Evolutionary conservation across 2,113 vertebrate species (phyloP).

Genomic region (Tyrannus savana): DNA sequence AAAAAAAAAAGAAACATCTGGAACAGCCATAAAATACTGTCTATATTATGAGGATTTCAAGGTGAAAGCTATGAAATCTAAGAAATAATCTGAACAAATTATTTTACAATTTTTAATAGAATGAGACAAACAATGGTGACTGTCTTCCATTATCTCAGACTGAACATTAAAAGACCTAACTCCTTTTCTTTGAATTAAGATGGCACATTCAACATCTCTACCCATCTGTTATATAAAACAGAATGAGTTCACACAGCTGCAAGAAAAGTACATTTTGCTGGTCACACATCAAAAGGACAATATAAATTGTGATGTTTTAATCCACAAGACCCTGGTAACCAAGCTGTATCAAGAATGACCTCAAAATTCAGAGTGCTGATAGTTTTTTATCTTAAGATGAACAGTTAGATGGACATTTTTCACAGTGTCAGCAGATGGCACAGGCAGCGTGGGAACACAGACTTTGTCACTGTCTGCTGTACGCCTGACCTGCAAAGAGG

Average conservation of each 20-base stretch:
- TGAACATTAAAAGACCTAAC: not conserved
- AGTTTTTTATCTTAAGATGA: not conserved
- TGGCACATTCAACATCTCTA: not conserved
- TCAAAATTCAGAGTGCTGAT: not conserved
- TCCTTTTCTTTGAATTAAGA: not conserved
- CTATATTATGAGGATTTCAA: not conserved
- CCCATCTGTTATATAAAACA: not conserved
- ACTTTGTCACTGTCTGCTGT: not conserved
- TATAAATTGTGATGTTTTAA: not conserved
- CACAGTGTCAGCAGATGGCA: not conserved
- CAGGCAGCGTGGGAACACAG: not conserved
- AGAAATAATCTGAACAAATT: not conserved
- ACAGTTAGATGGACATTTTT: not conserved
- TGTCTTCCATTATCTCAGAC: not conserved
- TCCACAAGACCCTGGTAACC: not conserved
- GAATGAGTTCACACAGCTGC: accelerated
- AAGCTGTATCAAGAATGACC: not conserved
- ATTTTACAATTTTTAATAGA: not conserved
- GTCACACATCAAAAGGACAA: not conserved
- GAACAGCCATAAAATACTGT: not conserved
- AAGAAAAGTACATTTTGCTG: not conserved
- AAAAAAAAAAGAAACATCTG: accelerated
- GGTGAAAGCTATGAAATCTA: not conserved
- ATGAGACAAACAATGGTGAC: not conserved
- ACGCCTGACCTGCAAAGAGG: not conserved